Conservation (phyloP, 2,113 vertebrate species). For the Glaucomys volans region DNA sequence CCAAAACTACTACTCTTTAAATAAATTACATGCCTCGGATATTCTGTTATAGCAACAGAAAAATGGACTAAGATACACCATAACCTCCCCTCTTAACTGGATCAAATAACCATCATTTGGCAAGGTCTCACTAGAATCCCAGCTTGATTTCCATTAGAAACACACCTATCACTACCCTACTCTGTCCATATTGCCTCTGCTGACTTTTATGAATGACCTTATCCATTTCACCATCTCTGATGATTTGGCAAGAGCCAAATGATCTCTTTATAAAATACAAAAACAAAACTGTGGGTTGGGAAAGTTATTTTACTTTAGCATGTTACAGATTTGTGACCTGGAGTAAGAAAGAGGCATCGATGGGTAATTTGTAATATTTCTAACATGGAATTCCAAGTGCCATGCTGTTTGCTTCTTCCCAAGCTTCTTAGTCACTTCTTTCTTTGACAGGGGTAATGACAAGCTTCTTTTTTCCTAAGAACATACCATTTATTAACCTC, state of each 20-base stretch:
- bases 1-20: neutral
- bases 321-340: neutral
- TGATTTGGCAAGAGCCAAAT: neutral
- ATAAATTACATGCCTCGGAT: neutral
- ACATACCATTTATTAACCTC: no score
- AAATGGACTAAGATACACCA: neutral
- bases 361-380: neutral
- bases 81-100: neutral
- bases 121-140: neutral
- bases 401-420: neutral
- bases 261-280: neutral
- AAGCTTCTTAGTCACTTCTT: neutral
- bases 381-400: neutral
- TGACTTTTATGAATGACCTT: neutral
- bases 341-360: neutral
- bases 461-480: neutral
- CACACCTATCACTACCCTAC: rapidly evolving
- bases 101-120: neutral
- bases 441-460: neutral
- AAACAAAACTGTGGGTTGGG: neutral
- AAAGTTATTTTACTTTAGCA: neutral
- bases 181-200: rapidly evolving
- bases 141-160: neutral
- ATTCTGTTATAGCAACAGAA: neutral
- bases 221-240: neutral